Evolutionary conservation across 2,113 vertebrate genomes (phyloP).

Genomic region (Hemiscyllium ocellatum): DNA sequence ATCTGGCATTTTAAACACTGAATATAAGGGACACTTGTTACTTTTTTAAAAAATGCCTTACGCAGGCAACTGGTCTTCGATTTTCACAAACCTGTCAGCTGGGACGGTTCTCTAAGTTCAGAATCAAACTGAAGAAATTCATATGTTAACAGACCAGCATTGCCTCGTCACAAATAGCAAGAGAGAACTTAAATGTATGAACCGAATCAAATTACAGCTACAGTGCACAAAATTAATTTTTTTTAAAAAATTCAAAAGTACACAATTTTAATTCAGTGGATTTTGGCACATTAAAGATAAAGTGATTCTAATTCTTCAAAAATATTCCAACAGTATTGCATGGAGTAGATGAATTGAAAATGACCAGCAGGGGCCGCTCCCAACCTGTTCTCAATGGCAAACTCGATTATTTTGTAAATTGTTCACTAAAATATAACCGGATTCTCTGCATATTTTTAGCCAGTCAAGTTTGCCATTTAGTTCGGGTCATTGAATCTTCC

Average conservation of each 20-base stretch:
- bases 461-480: neutral
- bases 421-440: neutral
- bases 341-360: neutral
- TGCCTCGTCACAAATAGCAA: neutral
- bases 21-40: neutral
- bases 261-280: neutral
- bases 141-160: neutral
- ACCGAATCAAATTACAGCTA: neutral
- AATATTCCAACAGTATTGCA: no score
- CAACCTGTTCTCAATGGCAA: neutral
- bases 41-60: neutral
- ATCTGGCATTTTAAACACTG: neutral
- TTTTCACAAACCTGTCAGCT: neutral
- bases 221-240: neutral
- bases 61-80: neutral
- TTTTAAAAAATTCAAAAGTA: neutral
- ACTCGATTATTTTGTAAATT: neutral
- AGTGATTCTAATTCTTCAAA: neutral
- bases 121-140: neutral
- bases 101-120: neutral
- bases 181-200: neutral
- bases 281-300: neutral
- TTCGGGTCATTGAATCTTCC: neutral
- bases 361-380: neutral
- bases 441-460: neutral